A percentile compares a stretch with the other conserved stretches of the same genome.
These are phyloP conservation scores for Hartigia nigra DNA, from an alignment of 2,888 invertebrate genomes.

Conservation along the genomic window DNA sequence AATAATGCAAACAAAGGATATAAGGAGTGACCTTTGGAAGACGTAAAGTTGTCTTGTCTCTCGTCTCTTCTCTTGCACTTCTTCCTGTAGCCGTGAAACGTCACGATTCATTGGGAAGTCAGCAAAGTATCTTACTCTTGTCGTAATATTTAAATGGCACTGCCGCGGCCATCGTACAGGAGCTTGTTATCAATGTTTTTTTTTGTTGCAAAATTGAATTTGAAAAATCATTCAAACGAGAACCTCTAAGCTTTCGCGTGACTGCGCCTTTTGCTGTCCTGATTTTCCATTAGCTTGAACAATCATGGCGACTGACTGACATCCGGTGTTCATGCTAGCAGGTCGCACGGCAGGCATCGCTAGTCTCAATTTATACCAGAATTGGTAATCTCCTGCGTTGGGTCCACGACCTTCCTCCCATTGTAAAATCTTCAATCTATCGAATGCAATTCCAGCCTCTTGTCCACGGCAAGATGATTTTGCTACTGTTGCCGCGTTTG, in stretches of 20 bases:
- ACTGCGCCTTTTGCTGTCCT: slow-evolving; percentile 57
- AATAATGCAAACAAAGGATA: no score
- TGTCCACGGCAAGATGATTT: slow-evolving; percentile 68
- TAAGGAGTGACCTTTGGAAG: no score
- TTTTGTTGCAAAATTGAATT: no score
- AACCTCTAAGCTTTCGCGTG: slow-evolving; percentile 63
- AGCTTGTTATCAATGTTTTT: no score
- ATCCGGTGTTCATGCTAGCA: slow-evolving; percentile 36
- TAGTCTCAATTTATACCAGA: slow-evolving; percentile 75
- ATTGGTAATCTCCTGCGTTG: slow-evolving; percentile 68
- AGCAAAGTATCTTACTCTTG: no score
- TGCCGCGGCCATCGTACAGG: no score
- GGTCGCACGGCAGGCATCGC: slow-evolving; percentile 70
- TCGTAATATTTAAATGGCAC: no score
- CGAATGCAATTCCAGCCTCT: slow-evolving; percentile 39
- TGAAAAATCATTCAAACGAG: slow-evolving; percentile 49
- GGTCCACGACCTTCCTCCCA: slow-evolving; percentile 48
- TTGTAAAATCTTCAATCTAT: slow-evolving; percentile 49
- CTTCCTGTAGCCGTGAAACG: no score
- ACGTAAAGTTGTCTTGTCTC: no score
- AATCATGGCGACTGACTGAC: slow-evolving; percentile 61
- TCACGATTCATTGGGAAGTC: no score
- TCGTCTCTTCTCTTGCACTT: no score
- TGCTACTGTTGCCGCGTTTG: slow-evolving; percentile 58
- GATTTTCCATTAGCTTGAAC: slow-evolving; percentile 53